Percentiles rank a stretch among this genome's conserved stretches.
These are phyloP conservation scores for Herpailurus yagouaroundi DNA, from an alignment of 2,113 vertebrate species.

Conservation along the genomic window DNA sequence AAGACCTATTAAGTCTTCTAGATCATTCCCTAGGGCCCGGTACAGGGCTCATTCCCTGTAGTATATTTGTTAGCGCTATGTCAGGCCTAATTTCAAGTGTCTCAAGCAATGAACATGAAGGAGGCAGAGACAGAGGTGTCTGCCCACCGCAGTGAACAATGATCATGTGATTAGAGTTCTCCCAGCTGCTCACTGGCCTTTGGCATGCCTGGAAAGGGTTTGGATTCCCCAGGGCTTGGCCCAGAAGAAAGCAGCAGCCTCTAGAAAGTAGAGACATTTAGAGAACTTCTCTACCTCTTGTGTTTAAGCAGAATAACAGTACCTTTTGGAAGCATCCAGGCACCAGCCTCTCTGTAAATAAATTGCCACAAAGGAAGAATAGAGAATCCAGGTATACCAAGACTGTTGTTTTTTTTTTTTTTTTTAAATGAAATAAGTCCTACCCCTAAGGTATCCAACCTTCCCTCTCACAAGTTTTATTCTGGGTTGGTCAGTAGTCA, in stretches of 20 bases:
- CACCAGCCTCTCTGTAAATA: not conserved
- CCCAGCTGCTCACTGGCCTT: not conserved
- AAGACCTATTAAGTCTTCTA: conserved; percentile 64
- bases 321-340: not conserved
- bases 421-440: not conserved
- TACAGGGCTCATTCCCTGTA: conserved; percentile 9
- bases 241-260: conserved; percentile 54
- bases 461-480: not conserved
- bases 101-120: conserved; percentile 49
- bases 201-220: not conserved
- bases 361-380: not conserved
- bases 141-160: not conserved
- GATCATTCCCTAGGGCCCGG: conserved; percentile 56
- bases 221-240: not conserved
- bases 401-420: not conserved
- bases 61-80: conserved; percentile 37
- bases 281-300: not conserved
- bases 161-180: not conserved
- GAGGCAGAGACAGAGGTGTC: not conserved
- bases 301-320: not conserved
- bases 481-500: not conserved
- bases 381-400: not conserved
- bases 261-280: conserved; percentile 15
- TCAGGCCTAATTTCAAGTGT: conserved; percentile 60
- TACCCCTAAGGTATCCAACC: not conserved